A percentile compares a stretch with the other conserved stretches of the same genome.
phyloP scores from a whole-genome alignment of 2,797 vertebrate species.

The Spatula clypeata region DNA sequence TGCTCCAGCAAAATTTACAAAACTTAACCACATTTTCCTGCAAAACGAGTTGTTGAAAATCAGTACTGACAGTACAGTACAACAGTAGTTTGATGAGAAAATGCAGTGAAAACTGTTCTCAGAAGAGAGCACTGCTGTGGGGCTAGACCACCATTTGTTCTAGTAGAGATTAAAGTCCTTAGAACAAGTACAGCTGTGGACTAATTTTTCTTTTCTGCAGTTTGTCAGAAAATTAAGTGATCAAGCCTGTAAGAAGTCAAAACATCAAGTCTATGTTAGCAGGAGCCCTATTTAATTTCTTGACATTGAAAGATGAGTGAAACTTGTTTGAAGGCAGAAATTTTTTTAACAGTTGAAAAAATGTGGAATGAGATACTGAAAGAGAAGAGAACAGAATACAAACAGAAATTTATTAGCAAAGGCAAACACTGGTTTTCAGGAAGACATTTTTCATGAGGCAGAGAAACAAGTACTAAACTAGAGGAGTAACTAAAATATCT shows the following conservation, averaged over 20 bases:
- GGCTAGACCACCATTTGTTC: neutral
- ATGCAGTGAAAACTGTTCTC: neutral
- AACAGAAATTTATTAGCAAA: neutral
- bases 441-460: neutral
- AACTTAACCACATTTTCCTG: neutral
- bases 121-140: neutral
- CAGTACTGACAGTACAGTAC: neutral
- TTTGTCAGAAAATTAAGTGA: neutral
- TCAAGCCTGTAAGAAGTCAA: neutral
- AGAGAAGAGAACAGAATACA: neutral
- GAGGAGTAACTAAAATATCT: neutral
- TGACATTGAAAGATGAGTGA: neutral
- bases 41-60: neutral
- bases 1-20: neutral
- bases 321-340: neutral
- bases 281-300: neutral
- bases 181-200: neutral
- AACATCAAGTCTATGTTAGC: neutral
- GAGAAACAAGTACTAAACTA: neutral
- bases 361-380: neutral
- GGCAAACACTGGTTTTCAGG: neutral
- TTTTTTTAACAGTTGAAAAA: neutral
- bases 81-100: neutral
- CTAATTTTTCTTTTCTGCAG: neutral
- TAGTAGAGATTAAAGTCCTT: neutral